Conservation (phyloP, 2,113 vertebrate species). For the Megaceryle torquata region DNA sequence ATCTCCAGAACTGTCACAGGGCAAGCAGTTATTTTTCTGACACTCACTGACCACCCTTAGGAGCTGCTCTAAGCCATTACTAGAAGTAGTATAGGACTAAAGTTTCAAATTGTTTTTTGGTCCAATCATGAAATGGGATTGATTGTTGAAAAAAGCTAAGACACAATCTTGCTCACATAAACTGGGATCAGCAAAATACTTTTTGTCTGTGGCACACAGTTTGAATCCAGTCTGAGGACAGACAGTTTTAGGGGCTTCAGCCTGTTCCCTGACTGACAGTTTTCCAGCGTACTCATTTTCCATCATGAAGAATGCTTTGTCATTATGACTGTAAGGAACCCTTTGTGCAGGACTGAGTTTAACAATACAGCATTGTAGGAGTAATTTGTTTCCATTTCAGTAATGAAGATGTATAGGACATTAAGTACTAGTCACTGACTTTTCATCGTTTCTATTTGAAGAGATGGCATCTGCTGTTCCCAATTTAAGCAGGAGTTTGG, state of each 20-base stretch:
- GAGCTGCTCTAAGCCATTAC: neutral
- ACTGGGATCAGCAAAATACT: neutral
- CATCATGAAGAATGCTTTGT: neutral
- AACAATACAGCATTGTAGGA: neutral
- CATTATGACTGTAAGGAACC: neutral
- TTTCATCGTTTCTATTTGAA: neutral
- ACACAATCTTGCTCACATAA: neutral
- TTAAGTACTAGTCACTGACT: constrained; percentile 7
- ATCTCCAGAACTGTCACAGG: neutral
- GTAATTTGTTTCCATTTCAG: constrained; percentile 33
- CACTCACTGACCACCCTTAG: neutral
- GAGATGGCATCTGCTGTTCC: neutral
- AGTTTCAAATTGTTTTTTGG: neutral
- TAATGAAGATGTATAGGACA: constrained; percentile 43
- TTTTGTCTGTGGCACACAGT: neutral
- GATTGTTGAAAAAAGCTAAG: neutral
- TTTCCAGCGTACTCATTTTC: neutral
- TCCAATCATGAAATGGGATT: neutral
- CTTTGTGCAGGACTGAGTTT: neutral
- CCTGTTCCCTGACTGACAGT: neutral
- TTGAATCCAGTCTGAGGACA: neutral
- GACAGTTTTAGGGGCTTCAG: neutral
- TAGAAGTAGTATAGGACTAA: neutral
- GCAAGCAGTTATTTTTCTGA: neutral
- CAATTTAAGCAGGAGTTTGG: neutral